Conservation (phyloP, 2,797 vertebrate genomes). For the Dermochelys coriacea region DNA sequence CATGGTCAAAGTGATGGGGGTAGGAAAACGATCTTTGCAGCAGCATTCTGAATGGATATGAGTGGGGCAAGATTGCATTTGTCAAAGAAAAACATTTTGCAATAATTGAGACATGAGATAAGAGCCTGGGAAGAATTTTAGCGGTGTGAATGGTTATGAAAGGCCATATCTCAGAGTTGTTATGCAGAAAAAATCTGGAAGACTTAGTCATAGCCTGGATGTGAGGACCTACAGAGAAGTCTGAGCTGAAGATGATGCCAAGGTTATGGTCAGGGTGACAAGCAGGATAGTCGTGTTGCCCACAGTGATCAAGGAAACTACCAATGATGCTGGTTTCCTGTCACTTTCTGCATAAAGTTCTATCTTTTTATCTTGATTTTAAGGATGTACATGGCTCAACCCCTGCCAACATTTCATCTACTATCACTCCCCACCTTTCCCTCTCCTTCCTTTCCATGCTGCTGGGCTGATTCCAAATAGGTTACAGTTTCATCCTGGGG, state of each 20-base stretch:
- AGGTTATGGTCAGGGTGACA: not conserved
- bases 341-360: not conserved
- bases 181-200: not conserved
- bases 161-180: not conserved
- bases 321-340: not conserved
- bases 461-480: not conserved
- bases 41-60: not conserved
- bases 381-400: not conserved
- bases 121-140: not conserved
- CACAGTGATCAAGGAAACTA: not conserved
- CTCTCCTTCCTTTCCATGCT: not conserved
- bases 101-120: not conserved
- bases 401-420: not conserved
- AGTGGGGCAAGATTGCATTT: not conserved
- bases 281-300: not conserved
- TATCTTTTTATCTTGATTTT: not conserved
- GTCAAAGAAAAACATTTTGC: not conserved
- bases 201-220: not conserved
- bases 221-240: not conserved
- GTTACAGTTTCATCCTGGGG: not conserved
- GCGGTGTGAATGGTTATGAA: not conserved
- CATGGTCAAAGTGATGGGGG: not conserved
- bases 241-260: not conserved
- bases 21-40: not conserved
- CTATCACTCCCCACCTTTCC: not conserved